phyloP scores from a whole-genome alignment of 2,113 vertebrate genomes.

The Embiotoca jacksoni region DNA sequence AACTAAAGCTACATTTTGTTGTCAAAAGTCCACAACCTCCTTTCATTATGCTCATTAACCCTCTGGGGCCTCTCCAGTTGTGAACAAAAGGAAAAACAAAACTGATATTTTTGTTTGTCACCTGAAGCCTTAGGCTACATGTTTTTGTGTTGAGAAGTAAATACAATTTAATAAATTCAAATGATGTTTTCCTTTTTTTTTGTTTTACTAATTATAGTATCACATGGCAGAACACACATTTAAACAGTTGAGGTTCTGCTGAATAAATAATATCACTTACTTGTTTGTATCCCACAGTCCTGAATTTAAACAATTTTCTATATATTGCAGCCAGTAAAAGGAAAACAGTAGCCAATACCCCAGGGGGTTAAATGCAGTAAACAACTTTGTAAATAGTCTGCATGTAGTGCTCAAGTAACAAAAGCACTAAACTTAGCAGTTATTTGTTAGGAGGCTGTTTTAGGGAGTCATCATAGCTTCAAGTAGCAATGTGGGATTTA shows the following conservation, averaged over 20 bases:
- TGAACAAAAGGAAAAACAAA: not conserved
- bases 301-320: not conserved
- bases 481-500: conserved; percentile 58
- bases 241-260: no score
- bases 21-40: not conserved
- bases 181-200: not conserved
- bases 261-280: no score
- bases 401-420: not conserved
- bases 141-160: not conserved
- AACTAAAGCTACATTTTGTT: not conserved
- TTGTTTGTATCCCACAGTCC: not conserved
- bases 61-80: not conserved
- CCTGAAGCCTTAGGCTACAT: not conserved
- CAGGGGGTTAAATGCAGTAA: not conserved
- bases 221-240: no score
- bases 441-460: conserved; percentile 46
- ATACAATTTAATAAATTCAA: not conserved
- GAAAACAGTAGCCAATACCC: not conserved
- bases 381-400: not conserved
- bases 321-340: not conserved
- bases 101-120: not conserved
- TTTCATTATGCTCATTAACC: conserved; percentile 9
- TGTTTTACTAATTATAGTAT: not conserved
- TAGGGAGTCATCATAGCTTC: conserved; percentile 37
- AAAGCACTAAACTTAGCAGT: conserved; percentile 1